Conservation (phyloP, 2,113 vertebrate genomes). For the Sapajus apella region DNA sequence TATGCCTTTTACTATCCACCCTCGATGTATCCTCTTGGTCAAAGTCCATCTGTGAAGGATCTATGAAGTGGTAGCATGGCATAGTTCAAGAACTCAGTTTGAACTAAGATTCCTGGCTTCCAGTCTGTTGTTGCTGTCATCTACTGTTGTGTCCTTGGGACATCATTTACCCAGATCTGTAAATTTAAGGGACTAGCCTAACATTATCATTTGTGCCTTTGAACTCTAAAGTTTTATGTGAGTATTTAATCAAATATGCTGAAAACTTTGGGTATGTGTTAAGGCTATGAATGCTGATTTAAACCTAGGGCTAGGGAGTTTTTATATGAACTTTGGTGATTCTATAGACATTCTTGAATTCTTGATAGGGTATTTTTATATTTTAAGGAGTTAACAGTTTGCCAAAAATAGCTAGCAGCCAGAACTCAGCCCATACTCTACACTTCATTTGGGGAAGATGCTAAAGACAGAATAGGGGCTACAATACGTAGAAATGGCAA, state of each 20-base stretch:
- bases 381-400: conserved; percentile 28
- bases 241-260: neutral
- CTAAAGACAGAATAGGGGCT: neutral
- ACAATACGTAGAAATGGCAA: neutral
- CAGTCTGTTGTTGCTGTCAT: neutral
- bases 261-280: neutral
- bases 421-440: neutral
- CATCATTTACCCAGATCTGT: neutral
- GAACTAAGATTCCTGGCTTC: neutral
- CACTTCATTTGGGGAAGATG: neutral
- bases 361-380: neutral
- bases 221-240: neutral
- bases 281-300: neutral
- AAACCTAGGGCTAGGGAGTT: neutral
- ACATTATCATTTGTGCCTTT: neutral
- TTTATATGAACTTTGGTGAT: neutral
- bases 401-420: neutral
- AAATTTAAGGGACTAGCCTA: neutral
- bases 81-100: neutral
- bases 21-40: neutral
- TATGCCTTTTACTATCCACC: neutral
- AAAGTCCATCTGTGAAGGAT: neutral
- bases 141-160: neutral
- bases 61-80: neutral
- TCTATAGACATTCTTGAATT: conserved; percentile 18